Conservation (phyloP, 2,797 vertebrate species). For the Sphenodon punctatus region DNA sequence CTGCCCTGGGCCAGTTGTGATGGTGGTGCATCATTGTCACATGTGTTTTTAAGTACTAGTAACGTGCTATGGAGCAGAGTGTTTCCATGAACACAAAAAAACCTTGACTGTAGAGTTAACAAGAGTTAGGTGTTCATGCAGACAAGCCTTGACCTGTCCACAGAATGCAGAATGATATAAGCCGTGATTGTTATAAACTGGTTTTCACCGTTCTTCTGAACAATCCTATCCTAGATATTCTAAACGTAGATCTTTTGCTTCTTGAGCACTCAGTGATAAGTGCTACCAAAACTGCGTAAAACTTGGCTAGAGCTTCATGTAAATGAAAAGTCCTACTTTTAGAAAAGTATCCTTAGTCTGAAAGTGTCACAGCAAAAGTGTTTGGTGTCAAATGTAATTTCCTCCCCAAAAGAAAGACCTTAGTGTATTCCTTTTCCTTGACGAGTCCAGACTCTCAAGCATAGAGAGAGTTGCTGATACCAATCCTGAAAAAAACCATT, state of each 20-base stretch:
- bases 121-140: too few species aligned
- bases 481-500: slow-evolving; percentile 2
- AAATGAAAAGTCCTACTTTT: background rate
- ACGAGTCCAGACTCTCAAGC: slow-evolving; percentile 9
- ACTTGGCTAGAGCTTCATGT: background rate
- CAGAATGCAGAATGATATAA: background rate
- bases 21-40: too few species aligned
- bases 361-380: background rate
- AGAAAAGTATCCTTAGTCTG: background rate
- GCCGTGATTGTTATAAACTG: background rate
- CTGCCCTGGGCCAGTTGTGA: too few species aligned
- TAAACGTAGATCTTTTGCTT: background rate
- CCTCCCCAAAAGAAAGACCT: background rate
- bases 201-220: background rate
- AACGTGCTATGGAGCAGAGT: too few species aligned
- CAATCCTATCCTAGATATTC: background rate
- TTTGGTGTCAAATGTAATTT: background rate
- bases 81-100: too few species aligned
- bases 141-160: too few species aligned
- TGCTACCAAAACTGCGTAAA: background rate
- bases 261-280: background rate
- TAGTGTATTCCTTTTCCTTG: background rate
- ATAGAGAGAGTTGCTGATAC: slow-evolving; percentile 20
- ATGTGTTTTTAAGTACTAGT: too few species aligned
- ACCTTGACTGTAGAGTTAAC: too few species aligned